Conservation (phyloP, 2,113 vertebrate species). For the Cichladusa arquata region DNA sequence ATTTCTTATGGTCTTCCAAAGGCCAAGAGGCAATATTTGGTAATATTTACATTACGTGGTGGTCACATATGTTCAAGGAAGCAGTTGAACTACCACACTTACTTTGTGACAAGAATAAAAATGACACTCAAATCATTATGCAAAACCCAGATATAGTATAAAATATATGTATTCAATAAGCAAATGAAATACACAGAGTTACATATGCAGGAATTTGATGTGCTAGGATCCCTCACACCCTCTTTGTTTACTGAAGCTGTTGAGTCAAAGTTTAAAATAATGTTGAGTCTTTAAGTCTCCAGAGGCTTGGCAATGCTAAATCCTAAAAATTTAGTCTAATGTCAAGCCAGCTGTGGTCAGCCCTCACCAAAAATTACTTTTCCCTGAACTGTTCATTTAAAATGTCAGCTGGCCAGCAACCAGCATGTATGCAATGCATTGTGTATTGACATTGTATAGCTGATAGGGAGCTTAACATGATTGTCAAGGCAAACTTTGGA, state of each 20-base stretch:
- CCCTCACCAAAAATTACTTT: constrained; percentile 32
- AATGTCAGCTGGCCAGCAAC: constrained; percentile 12
- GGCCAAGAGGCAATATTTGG: neutral
- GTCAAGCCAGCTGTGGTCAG: constrained; percentile 6
- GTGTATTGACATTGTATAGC: neutral
- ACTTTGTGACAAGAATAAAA: neutral
- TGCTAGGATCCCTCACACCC: neutral
- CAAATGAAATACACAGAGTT: neutral
- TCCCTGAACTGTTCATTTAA: neutral
- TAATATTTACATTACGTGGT: neutral
- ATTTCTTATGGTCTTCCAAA: neutral
- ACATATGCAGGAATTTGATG: neutral
- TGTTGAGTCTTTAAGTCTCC: neutral
- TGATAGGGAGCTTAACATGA: neutral
- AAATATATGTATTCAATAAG: neutral
- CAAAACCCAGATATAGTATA: neutral
- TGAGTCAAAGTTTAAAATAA: constrained; percentile 8
- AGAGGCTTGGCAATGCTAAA: neutral
- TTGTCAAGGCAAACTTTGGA: constrained; percentile 9
- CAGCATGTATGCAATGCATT: neutral
- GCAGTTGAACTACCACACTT: neutral
- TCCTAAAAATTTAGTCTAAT: neutral
- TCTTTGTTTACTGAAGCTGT: neutral
- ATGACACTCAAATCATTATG: neutral
- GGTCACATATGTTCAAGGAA: neutral